phyloP scores from a whole-genome alignment of 2,113 vertebrate species.

The Amblyornis subalaris region DNA sequence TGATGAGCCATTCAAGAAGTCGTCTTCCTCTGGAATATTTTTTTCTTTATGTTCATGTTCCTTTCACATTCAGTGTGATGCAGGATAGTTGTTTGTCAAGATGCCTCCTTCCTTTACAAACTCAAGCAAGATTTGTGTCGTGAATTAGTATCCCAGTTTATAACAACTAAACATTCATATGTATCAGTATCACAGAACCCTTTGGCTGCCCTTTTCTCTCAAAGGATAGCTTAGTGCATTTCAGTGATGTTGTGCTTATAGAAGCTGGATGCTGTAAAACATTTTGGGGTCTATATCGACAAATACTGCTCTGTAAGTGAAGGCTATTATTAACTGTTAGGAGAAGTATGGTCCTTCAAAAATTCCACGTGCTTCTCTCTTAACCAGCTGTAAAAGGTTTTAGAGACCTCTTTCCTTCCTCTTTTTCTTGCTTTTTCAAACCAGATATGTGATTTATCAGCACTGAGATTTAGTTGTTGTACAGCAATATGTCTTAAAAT shows the following conservation, averaged over 20 bases:
- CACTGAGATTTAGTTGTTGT: conserved; percentile 28
- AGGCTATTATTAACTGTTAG: not conserved
- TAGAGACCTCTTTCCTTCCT: not conserved
- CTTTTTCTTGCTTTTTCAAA: conserved; percentile 1
- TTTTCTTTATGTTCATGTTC: not conserved
- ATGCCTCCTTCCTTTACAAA: not conserved
- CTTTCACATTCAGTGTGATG: not conserved
- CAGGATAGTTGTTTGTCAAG: not conserved
- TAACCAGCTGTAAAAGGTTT: not conserved
- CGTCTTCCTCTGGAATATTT: not conserved
- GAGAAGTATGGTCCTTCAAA: not conserved
- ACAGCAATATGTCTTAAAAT: conserved; percentile 60
- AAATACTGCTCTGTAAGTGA: not conserved
- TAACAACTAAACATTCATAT: not conserved
- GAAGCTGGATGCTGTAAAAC: not conserved
- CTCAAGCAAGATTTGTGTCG: not conserved
- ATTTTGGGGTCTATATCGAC: not conserved
- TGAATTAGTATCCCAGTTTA: not conserved
- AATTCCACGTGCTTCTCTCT: not conserved
- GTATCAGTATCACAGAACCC: not conserved
- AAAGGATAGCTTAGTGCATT: not conserved
- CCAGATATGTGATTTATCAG: conserved; percentile 40
- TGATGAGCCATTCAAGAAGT: not conserved
- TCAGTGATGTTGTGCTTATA: not conserved
- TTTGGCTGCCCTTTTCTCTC: not conserved